phyloP scores from a whole-genome alignment of 2,113 vertebrate genomes.

The Eurypyga helias region DNA sequence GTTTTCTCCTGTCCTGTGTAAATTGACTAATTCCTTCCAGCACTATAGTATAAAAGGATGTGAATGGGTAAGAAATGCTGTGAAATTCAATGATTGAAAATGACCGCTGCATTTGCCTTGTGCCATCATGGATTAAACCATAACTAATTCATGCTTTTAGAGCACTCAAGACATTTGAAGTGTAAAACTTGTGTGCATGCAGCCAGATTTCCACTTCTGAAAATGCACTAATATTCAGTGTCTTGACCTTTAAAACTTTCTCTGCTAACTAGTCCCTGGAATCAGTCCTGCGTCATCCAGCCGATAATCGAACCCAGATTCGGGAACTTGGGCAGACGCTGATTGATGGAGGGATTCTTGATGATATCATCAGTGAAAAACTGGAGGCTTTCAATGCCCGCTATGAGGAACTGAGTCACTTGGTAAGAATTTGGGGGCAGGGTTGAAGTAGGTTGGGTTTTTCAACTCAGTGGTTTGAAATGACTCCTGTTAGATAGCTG shows the following conservation, averaged over 20 bases:
- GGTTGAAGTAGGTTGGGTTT: neutral
- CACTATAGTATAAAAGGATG: neutral
- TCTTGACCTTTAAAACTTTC: neutral
- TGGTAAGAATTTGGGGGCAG: conserved; percentile 78
- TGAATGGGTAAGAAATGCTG: neutral
- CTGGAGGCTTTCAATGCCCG: conserved; percentile 91
- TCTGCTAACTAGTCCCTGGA: conserved; percentile 84
- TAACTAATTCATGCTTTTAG: neutral
- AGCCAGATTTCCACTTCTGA: neutral
- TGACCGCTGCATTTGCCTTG: neutral
- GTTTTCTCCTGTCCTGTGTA: neutral
- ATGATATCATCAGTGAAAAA: conserved; percentile 97
- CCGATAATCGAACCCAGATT: conserved; percentile 97
- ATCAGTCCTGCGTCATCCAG: conserved; percentile 90
- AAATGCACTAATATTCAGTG: neutral
- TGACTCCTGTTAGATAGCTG: neutral
- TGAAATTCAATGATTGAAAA: neutral
- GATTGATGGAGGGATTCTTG: conserved; percentile 97
- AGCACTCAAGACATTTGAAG: neutral
- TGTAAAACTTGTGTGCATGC: neutral
- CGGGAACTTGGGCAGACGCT: conserved; percentile 95
- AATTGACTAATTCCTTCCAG: neutral
- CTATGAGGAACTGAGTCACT: conserved; percentile 89
- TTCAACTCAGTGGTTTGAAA: neutral
- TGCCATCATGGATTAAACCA: neutral